Evolutionary conservation across 2,888 invertebrate genomes (phyloP).

Genomic region (Xylocampa areola): DNA sequence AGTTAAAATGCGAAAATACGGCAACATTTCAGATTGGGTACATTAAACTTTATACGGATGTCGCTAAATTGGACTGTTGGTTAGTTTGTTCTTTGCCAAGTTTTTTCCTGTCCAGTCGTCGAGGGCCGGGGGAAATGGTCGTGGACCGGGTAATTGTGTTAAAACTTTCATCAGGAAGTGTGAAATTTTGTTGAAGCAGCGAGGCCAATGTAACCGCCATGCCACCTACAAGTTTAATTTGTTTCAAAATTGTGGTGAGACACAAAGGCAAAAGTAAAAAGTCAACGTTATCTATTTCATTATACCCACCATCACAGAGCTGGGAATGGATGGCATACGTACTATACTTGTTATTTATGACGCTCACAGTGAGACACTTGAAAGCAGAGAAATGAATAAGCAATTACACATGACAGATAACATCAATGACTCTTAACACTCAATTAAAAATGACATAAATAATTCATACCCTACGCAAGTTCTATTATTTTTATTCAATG

Average conservation of each 20-base stretch:
- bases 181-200: constrained; percentile 82
- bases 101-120: constrained; percentile 85
- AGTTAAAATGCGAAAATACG: constrained; percentile 80
- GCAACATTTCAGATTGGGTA: constrained; percentile 85
- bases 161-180: constrained; percentile 89
- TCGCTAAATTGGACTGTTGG: constrained; percentile 86
- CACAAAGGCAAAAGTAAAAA: constrained; percentile 58
- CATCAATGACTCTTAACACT: constrained; percentile 67
- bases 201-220: constrained; percentile 73
- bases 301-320: constrained; percentile 40
- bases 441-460: constrained; percentile 78
- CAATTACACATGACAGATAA: constrained; percentile 64
- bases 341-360: constrained; percentile 53
- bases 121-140: constrained; percentile 82
- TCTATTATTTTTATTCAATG: constrained; percentile 77
- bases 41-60: constrained; percentile 88
- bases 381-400: constrained; percentile 65
- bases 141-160: constrained; percentile 87
- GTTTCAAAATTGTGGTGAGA: constrained; percentile 74
- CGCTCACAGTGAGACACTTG: constrained; percentile 56
- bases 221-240: constrained; percentile 83
- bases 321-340: constrained; percentile 19
- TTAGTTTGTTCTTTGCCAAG: constrained; percentile 88
- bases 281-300: constrained; percentile 60
- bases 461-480: constrained; percentile 72